Evolutionary conservation across 2,888 invertebrate genomes (phyloP).

Genomic region (Nezara viridula): DNA sequence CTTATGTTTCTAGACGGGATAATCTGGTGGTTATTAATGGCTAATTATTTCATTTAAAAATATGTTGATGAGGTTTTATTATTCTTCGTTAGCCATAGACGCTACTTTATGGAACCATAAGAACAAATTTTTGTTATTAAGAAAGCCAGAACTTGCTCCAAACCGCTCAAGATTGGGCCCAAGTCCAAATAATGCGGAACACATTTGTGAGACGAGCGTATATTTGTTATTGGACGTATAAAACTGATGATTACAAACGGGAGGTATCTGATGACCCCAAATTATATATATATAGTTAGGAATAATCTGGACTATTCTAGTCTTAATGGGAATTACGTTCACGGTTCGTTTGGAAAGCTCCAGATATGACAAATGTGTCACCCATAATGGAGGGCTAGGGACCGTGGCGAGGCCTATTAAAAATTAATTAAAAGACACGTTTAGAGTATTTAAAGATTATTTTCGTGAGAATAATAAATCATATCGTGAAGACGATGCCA

Average conservation of each 20-base stretch:
- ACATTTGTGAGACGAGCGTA: background rate
- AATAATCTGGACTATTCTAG: conserved; percentile 22
- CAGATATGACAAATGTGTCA: conserved; percentile 45
- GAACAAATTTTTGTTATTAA: background rate
- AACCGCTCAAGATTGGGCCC: background rate
- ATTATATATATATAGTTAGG: background rate
- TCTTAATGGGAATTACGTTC: conserved; percentile 6
- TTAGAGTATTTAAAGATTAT: conserved; percentile 41
- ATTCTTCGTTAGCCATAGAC: too few species aligned
- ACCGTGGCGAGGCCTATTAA: conserved; percentile 33
- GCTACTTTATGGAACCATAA: too few species aligned
- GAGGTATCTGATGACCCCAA: background rate
- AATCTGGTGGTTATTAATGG: too few species aligned
- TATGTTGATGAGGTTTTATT: too few species aligned
- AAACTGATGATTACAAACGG: conserved; percentile 4
- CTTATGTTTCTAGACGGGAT: too few species aligned
- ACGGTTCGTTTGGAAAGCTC: background rate
- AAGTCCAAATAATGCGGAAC: conserved; percentile 1
- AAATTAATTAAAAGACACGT: conserved; percentile 47
- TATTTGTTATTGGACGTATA: background rate
- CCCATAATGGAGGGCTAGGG: conserved; percentile 20
- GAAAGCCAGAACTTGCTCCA: background rate
- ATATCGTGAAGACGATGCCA: conserved; percentile 3
- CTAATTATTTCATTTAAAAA: too few species aligned
- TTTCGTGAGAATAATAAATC: conserved; percentile 18